Percentiles rank a stretch among this genome's conserved stretches.
Conservation (phyloP, 2,113 vertebrate genomes). For the Antechinus stuartii region DNA sequence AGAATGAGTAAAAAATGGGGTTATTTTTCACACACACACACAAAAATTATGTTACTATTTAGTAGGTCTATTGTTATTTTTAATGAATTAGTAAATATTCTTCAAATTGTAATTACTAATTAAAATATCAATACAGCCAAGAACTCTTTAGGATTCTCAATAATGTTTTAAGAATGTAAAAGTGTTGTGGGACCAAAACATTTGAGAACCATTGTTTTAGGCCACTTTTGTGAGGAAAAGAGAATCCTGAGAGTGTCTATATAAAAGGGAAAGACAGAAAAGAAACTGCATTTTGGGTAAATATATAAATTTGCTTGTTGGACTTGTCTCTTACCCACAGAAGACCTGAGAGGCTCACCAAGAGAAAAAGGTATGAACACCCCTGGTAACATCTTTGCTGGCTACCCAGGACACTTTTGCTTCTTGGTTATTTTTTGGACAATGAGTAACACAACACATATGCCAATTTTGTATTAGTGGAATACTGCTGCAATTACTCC, state of each 20-base stretch:
- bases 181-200: not conserved
- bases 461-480: not conserved
- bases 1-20: not conserved
- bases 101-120: not conserved
- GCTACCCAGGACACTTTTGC: not conserved
- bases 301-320: not conserved
- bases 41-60: not conserved
- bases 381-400: not conserved
- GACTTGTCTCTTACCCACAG: too few relatives aligned
- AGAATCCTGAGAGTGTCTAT: not conserved
- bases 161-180: not conserved
- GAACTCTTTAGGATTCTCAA: not conserved
- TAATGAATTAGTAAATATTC: not conserved
- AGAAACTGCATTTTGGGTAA: not conserved
- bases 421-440: not conserved
- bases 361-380: not conserved
- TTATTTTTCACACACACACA: not conserved
- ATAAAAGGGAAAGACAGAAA: not conserved
- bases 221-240: not conserved
- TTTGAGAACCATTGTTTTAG: not conserved
- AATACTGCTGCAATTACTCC: constrained; percentile 11
- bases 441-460: not conserved
- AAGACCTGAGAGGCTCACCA: too few relatives aligned
- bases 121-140: not conserved
- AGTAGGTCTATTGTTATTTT: too few relatives aligned